phyloP scores from a whole-genome alignment of 2,888 invertebrate genomes.

The Dasysyrphus albostriatus region DNA sequence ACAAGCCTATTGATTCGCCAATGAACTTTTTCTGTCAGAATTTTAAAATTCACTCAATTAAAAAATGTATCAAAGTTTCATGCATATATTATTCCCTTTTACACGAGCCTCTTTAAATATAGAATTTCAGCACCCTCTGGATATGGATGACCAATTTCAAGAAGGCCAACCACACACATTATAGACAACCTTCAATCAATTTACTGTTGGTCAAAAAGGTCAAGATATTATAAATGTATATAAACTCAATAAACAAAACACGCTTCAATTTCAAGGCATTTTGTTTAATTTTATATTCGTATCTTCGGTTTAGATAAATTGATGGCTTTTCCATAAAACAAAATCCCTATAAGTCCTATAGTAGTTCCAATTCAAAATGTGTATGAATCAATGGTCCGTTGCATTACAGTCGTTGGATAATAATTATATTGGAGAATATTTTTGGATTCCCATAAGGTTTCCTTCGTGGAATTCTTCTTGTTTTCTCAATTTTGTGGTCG shows the following conservation, averaged over 20 bases:
- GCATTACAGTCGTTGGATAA: neutral
- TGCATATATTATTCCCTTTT: neutral
- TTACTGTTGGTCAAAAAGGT: slow-evolving; percentile 28
- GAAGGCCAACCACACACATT: slow-evolving; percentile 17
- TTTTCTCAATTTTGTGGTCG: neutral
- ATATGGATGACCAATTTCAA: neutral
- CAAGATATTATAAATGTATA: neutral
- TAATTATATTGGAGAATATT: slow-evolving; percentile 12
- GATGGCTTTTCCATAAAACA: slow-evolving; percentile 32
- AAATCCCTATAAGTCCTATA: neutral
- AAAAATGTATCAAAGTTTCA: neutral
- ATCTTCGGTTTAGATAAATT: slow-evolving; percentile 44
- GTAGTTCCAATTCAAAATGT: slow-evolving; percentile 12
- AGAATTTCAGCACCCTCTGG: neutral
- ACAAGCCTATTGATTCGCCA: too few relatives aligned
- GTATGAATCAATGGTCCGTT: slow-evolving; percentile 22
- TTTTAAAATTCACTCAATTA: neutral
- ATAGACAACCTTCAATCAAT: slow-evolving; percentile 16
- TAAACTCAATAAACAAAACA: slow-evolving; percentile 39
- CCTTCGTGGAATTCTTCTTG: neutral
- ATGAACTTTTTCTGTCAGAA: neutral
- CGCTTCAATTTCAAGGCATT: slow-evolving; percentile 19
- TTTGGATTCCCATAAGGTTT: neutral
- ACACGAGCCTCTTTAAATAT: neutral
- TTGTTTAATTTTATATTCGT: slow-evolving; percentile 11